Evolutionary conservation across 2,113 vertebrate genomes (phyloP), one percentile per base, ranked within the genome.

Genomic region (Etheostoma spectabile): DNA sequence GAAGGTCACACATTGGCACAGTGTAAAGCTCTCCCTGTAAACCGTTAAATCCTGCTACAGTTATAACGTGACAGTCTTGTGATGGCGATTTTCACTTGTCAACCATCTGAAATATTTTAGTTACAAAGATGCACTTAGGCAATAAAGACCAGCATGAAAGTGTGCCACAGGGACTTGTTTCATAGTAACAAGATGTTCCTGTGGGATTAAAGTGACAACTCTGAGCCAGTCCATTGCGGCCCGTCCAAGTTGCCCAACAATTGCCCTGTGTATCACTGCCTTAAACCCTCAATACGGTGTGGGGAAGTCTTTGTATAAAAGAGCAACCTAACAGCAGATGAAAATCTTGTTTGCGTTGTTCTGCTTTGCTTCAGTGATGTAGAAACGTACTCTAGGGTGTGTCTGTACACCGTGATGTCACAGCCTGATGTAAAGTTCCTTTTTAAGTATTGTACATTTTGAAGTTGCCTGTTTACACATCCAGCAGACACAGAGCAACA

Each of bases 211-310:
- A 69, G 60, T 5, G 45, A 63, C 18, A 68, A 15, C 55, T 48
- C 61, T 14, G 49, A 65, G 77, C 48, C 59, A 52, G 14, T 12
- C 42, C 27, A 27, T 61, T 30, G 73, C 61, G 16, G 33, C 11
- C 1, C 51, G 5, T 64, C 64, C 33, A 19, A 74, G 52, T 74
- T 81, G n/a, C 74, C 53, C 60, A 78, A 84, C 77, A 64, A 1
- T 11, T 67, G 56, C 16, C 57, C 78, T 55, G 19, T 83, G 81
- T 74, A 0, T 74, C 45, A 64, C 73, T 65, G 68, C 63, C 56
- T 72, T 57, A 11, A 67, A 24, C 7, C 61, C 66, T 61, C 10
- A 12, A 48, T 8, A 14, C 55, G 48, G 45, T 2, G 11, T 51
- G 62, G 30, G 38, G 46, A 64, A 48, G 35, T 38, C 11, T 42